Evolutionary conservation across 1,140 invertebrate genomes (phyloP).

Genomic region (Paracyclopina nana): DNA sequence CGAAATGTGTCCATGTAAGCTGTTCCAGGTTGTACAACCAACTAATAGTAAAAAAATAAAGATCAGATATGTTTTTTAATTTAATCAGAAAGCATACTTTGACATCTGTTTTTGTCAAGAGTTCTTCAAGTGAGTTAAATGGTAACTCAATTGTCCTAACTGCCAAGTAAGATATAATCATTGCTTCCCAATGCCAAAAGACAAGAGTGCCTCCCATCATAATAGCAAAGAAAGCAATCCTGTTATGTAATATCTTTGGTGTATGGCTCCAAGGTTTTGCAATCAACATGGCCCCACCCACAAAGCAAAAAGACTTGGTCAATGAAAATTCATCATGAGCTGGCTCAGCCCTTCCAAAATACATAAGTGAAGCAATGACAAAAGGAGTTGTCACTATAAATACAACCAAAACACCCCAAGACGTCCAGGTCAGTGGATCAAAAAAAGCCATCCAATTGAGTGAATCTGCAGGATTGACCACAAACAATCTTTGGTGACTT

Average conservation of each 20-base stretch:
- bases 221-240: neutral
- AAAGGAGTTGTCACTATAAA: neutral
- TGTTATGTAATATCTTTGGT: neutral
- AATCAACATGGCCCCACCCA: conserved; percentile 1
- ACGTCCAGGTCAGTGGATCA: neutral
- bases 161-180: neutral
- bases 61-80: too few relatives aligned
- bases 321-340: neutral
- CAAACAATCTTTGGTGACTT: neutral
- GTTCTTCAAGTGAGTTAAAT: neutral
- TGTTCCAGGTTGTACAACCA: neutral
- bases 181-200: neutral
- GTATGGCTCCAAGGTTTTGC: neutral
- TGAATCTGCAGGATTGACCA: neutral
- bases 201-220: neutral
- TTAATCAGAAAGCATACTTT: neutral
- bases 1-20: neutral
- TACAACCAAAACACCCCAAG: neutral
- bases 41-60: neutral
- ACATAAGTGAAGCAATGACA: neutral
- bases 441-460: conserved; percentile 2
- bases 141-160: neutral
- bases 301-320: neutral
- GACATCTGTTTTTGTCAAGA: neutral
- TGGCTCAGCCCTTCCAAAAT: neutral